phyloP scores from a whole-genome alignment of 2,113 vertebrate genomes.

The Noctilio leporinus region DNA sequence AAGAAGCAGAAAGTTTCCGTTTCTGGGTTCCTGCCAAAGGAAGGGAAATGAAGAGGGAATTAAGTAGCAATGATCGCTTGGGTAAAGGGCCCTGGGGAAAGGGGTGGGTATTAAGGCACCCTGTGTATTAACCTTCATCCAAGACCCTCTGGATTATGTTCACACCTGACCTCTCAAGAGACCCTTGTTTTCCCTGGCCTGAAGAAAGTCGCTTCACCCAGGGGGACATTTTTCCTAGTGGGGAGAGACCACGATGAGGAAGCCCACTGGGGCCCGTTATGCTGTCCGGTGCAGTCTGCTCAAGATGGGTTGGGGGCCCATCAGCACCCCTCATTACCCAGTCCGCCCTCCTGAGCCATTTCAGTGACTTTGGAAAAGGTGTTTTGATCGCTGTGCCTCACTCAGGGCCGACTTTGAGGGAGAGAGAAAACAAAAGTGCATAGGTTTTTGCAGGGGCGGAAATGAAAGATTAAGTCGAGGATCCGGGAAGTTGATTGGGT shows the following conservation, averaged over 20 bases:
- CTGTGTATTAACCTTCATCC: not conserved
- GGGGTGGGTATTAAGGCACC: not conserved
- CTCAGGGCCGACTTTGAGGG: not conserved
- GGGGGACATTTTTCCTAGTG: not conserved
- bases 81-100: not conserved
- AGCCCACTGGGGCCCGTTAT: not conserved
- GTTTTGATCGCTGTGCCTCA: not conserved
- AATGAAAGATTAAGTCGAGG: no score
- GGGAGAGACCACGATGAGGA: not conserved
- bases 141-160: not conserved
- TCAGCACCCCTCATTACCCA: not conserved
- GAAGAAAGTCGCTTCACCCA: not conserved
- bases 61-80: slow-evolving; percentile 44
- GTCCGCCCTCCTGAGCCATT: not conserved
- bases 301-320: no score
- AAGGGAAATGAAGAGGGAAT: slow-evolving; percentile 33
- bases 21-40: slow-evolving; percentile 51
- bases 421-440: no score
- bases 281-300: not conserved
- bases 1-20: not conserved
- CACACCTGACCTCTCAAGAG: not conserved
- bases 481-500: not conserved
- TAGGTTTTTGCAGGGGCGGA: not conserved
- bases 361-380: not conserved
- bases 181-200: not conserved